A percentile compares a stretch with the other conserved stretches of the same genome.
phyloP scores from a whole-genome alignment of 2,797 vertebrate genomes.

The Trachurus trachurus region DNA sequence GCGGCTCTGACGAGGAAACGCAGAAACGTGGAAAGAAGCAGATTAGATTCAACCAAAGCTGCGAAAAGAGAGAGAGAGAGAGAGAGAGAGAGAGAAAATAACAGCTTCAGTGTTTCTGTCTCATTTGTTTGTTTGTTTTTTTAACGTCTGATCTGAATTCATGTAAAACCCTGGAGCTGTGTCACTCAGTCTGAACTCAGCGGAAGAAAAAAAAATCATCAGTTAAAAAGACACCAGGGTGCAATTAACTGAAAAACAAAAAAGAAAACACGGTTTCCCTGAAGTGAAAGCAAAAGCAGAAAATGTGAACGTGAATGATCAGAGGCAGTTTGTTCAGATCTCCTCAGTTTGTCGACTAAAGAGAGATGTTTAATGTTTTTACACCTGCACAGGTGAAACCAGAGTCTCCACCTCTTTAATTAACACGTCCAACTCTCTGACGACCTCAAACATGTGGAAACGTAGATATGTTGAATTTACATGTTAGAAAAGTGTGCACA shows the following conservation, averaged over 20 bases:
- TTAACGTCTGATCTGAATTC: slow-evolving; percentile 15
- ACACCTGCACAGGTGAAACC: not conserved
- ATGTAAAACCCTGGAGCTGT: slow-evolving; percentile 10
- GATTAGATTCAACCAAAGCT: slow-evolving; percentile 42
- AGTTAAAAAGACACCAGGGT: not conserved
- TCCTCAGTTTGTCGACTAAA: not conserved
- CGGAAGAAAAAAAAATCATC: not conserved
- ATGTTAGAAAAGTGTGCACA: too few relatives aligned
- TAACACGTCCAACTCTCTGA: not conserved
- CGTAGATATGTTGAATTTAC: too few relatives aligned
- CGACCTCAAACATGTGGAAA: not conserved
- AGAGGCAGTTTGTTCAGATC: not conserved
- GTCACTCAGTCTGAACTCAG: slow-evolving; percentile 2
- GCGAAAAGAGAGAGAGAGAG: not conserved
- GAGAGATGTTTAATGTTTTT: not conserved
- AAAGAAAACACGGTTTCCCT: not conserved
- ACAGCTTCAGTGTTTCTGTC: slow-evolving; percentile 6
- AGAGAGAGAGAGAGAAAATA: not conserved
- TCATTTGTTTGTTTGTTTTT: slow-evolving; percentile 27
- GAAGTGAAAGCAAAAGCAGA: not conserved
- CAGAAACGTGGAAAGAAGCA: slow-evolving; percentile 7
- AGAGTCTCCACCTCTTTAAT: too few relatives aligned
- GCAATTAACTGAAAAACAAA: not conserved
- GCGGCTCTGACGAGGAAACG: slow-evolving; percentile 16
- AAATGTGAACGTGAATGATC: not conserved